Evolutionary conservation across 2,113 vertebrate genomes (phyloP).

Genomic region (Poeciliopsis turrubarensis): DNA sequence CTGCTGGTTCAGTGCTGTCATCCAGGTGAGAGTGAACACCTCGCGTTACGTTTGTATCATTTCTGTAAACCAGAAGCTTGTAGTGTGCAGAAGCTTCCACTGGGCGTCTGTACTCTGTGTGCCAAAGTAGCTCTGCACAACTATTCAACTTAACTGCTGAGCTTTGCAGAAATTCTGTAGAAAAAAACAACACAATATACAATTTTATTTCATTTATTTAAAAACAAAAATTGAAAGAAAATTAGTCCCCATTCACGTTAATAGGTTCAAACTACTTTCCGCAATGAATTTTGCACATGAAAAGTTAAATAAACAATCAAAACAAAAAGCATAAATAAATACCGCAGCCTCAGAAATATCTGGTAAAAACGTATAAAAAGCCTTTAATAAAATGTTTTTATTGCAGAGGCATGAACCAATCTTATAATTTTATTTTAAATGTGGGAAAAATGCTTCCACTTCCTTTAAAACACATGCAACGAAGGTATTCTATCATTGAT

Average conservation of each 20-base stretch:
- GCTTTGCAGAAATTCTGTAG: background rate
- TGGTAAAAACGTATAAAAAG: background rate
- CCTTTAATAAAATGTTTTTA: background rate
- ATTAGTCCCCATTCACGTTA: too few relatives aligned
- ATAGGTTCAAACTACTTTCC: too few relatives aligned
- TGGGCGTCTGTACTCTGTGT: too few relatives aligned
- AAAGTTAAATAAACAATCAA: background rate
- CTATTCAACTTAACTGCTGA: too few relatives aligned
- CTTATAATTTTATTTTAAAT: background rate
- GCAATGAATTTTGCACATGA: background rate
- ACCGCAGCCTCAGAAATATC: background rate
- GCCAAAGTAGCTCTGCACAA: background rate
- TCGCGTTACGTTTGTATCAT: too few relatives aligned
- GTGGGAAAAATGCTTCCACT: background rate
- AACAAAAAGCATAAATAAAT: background rate
- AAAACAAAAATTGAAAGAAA: too few relatives aligned
- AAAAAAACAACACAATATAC: background rate
- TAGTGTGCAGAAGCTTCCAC: too few relatives aligned
- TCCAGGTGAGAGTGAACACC: conserved; percentile 84
- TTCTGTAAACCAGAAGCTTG: background rate
- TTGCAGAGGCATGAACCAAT: background rate
- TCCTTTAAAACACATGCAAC: background rate
- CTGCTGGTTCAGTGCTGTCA: conserved; percentile 98
- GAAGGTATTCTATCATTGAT: too few relatives aligned
- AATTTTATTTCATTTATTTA: too few relatives aligned